Evolutionary conservation across 2,888 invertebrate genomes (phyloP).

Genomic region (Boloria selene): DNA sequence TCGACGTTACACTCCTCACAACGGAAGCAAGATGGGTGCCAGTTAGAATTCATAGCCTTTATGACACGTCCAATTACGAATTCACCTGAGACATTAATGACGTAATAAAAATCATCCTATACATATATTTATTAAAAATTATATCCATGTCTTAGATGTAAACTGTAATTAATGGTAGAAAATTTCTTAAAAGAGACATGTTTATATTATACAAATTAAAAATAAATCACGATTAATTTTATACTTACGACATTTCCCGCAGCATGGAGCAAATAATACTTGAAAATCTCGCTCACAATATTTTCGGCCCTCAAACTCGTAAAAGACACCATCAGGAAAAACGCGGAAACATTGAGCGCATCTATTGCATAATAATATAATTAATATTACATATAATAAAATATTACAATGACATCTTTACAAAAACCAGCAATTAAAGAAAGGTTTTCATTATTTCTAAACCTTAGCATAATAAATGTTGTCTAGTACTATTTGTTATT

Average conservation of each 20-base stretch:
- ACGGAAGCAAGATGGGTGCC: slow-evolving; percentile 99
- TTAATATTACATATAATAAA: too few species aligned
- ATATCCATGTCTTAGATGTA: too few species aligned
- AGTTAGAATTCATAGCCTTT: slow-evolving; percentile 99
- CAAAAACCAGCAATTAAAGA: not conserved
- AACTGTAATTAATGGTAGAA: too few species aligned
- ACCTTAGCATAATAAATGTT: too few species aligned
- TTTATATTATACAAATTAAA: too few species aligned
- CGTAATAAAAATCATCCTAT: too few species aligned
- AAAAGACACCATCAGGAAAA: slow-evolving; percentile 98
- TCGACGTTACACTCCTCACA: slow-evolving; percentile 96
- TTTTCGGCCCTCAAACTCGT: slow-evolving; percentile 99
- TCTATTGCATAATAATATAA: slow-evolving; percentile 69
- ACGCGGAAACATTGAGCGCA: slow-evolving; percentile 99
- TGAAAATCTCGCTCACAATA: slow-evolving; percentile 99
- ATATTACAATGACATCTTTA: not conserved
- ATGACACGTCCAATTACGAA: slow-evolving; percentile 99
- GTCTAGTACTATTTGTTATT: too few species aligned
- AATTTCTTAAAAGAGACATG: too few species aligned
- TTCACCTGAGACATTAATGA: slow-evolving; percentile 84
- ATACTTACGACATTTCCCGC: slow-evolving; percentile 88
- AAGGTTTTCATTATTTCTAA: too few species aligned
- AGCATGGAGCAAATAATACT: slow-evolving; percentile 96
- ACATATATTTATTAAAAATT: too few species aligned
- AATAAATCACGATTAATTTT: too few species aligned